Percentiles rank a stretch among this genome's conserved stretches.
These are phyloP conservation scores for Halisarca cf. caerulea DNA, from an alignment of 37 sponge, comb jelly and placozoan species.

Conservation along the genomic window DNA sequence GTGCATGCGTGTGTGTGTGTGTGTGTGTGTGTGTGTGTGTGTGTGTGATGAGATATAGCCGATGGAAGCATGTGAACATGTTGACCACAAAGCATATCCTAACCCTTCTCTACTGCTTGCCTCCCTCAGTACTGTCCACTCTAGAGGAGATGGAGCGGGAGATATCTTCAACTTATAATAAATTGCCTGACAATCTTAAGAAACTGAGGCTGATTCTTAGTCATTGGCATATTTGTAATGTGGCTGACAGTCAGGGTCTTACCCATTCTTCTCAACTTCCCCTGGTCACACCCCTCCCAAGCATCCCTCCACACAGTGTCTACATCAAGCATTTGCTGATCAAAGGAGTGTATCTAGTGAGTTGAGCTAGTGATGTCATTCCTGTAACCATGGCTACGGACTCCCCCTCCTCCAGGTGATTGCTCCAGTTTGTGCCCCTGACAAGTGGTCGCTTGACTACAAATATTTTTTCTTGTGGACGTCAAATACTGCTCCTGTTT, in stretches of 20 bases:
- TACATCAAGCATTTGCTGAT: slow-evolving; percentile 13
- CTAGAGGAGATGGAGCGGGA: slow-evolving; percentile 53
- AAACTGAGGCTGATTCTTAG: slow-evolving; percentile 14
- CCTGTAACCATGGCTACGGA: background rate
- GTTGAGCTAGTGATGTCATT: background rate
- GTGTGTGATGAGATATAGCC: background rate
- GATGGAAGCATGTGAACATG: background rate
- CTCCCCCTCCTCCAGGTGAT: background rate
- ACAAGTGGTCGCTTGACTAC: background rate
- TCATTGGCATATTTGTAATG: slow-evolving; percentile 11
- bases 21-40: slow-evolving; percentile 23
- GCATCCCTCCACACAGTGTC: background rate
- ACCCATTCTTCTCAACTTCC: slow-evolving; percentile 32
- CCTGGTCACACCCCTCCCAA: slow-evolving; percentile 46
- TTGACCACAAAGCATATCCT: too few relatives aligned
- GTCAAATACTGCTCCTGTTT: background rate
- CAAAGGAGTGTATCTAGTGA: slow-evolving; percentile 12
- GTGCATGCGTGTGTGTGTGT: slow-evolving; percentile 6
- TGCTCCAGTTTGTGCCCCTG: background rate
- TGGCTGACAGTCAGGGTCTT: slow-evolving; percentile 32
- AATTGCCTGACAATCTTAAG: slow-evolving; percentile 35
- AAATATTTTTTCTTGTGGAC: slow-evolving; percentile 9
- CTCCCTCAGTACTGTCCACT: background rate
- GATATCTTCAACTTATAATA: background rate
- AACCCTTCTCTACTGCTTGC: too few relatives aligned